Evolutionary conservation across 2,888 invertebrate species (phyloP).

Genomic region (Euproctis similis): DNA sequence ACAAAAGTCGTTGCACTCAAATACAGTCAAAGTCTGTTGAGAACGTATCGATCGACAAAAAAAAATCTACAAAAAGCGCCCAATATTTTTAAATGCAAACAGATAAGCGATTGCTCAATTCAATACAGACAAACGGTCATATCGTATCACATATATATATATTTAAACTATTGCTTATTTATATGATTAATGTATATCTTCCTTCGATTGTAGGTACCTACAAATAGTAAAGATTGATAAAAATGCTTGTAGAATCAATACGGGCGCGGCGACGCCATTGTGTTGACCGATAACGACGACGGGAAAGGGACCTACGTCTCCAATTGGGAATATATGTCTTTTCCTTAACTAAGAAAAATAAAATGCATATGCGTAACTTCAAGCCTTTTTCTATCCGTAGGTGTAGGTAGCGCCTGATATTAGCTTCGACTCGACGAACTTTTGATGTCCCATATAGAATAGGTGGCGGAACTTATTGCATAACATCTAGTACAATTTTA

Average conservation of each 20-base stretch:
- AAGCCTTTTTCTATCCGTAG: too few relatives aligned
- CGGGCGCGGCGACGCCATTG: slow-evolving; percentile 19
- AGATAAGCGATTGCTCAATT: slow-evolving; percentile 18
- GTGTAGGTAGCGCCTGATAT: too few relatives aligned
- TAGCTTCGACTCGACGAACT: too few relatives aligned
- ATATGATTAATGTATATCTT: slow-evolving; percentile 22
- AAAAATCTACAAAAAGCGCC: slow-evolving; percentile 3
- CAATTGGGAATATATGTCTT: not conserved
- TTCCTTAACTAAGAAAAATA: too few relatives aligned
- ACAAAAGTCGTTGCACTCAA: not conserved
- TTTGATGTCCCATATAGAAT: too few relatives aligned
- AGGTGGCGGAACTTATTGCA: too few relatives aligned
- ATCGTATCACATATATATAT: slow-evolving; percentile 13
- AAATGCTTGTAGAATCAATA: slow-evolving; percentile 18
- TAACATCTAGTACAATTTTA: too few relatives aligned
- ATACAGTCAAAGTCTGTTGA: not conserved
- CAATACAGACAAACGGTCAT: slow-evolving; percentile 9
- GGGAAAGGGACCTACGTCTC: slow-evolving; percentile 15
- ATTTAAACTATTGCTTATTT: slow-evolving; percentile 21
- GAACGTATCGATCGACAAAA: too few relatives aligned
- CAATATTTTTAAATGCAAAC: slow-evolving; percentile 3
- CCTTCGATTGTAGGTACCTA: slow-evolving; percentile 19
- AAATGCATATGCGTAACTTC: too few relatives aligned
- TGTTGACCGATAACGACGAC: slow-evolving; percentile 23
- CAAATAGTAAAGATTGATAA: slow-evolving; percentile 20